A percentile compares a stretch with the other conserved stretches of the same genome.
These are phyloP conservation scores for Megalurothrips usitatus DNA, from an alignment of 2,888 invertebrate genomes.

Conservation along the genomic window DNA sequence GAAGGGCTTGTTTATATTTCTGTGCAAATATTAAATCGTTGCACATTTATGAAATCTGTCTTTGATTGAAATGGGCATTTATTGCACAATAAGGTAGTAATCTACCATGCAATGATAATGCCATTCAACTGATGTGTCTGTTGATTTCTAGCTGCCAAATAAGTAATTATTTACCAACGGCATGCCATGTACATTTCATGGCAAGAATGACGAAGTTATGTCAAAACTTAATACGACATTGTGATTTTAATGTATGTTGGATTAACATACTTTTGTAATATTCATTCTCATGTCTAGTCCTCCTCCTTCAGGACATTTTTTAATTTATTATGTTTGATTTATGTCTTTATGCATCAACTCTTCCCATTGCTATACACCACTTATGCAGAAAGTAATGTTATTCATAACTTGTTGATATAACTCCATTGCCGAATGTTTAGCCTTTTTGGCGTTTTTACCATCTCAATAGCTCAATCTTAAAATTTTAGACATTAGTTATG, in stretches of 20 bases:
- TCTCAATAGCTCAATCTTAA: neutral
- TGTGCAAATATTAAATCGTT: neutral
- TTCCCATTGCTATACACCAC: neutral
- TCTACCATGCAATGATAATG: too few relatives aligned
- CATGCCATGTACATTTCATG: neutral
- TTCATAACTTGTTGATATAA: neutral
- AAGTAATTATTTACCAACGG: neutral
- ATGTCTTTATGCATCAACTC: neutral
- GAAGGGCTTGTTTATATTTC: neutral
- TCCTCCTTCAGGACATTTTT: neutral
- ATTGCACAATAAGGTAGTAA: too few relatives aligned
- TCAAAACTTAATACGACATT: neutral
- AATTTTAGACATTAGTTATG: neutral
- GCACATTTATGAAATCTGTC: too few relatives aligned
- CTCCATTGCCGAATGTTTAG: neutral
- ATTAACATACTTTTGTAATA: neutral
- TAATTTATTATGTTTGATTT: neutral
- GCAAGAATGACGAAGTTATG: neutral
- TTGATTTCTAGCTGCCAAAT: neutral
- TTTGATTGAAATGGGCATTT: too few relatives aligned
- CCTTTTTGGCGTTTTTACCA: neutral
- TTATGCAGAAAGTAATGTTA: neutral
- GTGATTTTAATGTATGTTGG: neutral
- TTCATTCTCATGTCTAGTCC: neutral
- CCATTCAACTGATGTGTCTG: too few relatives aligned